Base-by-base conservation (phyloP, 2,797 vertebrate species). In the Eremophila alpestris region DNA sequence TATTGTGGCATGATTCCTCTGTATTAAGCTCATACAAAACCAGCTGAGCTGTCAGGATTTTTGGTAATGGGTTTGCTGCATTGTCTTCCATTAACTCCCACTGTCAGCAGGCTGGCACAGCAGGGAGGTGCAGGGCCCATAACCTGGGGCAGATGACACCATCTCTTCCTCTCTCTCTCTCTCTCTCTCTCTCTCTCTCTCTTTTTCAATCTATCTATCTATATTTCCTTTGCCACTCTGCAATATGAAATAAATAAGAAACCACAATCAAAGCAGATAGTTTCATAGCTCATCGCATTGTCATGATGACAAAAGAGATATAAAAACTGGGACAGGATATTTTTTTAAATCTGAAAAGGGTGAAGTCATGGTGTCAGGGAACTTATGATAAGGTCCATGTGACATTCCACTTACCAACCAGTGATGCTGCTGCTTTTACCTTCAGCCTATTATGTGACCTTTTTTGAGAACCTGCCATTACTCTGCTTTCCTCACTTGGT, bases 241-340 rank as follows among this genome's bases (percentile, higher is more conserved):
- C 13, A 34, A 81, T 92, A 79, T 34, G 8, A 67, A 91, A 70
- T 82, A 90, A 91, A 86, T 83, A 83, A 79, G 84, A 63, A 93
- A 64, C 14, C 18, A 34, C n/a, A 51, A 63, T 73, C 69, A 76
- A 69, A 63, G 63, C 56, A 69, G 32, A 16, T n/a, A 13, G 13
- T 88, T 93, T 43, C 83, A 70, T 77, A 87, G 70, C 41, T 90
- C 30, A 45, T 89, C 11, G 16, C 45, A 30, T 86, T 93, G 91
- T 74, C 65, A 40, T 79, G 41, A 43, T 77, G 67, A 88, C 76
- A 11, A 85, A 76, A 32, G 45, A 77, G 16, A 18, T 84, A 18
- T 91, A 60, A 88, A 86, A 91, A 46, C 21, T 32, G 58, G 51
- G 48, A 34, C 17, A 41, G 40, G 52, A 40, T 56, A 49, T 48